These are phyloP conservation scores for Drosophila ercepeae DNA, from an alignment of 1,140 invertebrate species.

Conservation along the genomic window DNA sequence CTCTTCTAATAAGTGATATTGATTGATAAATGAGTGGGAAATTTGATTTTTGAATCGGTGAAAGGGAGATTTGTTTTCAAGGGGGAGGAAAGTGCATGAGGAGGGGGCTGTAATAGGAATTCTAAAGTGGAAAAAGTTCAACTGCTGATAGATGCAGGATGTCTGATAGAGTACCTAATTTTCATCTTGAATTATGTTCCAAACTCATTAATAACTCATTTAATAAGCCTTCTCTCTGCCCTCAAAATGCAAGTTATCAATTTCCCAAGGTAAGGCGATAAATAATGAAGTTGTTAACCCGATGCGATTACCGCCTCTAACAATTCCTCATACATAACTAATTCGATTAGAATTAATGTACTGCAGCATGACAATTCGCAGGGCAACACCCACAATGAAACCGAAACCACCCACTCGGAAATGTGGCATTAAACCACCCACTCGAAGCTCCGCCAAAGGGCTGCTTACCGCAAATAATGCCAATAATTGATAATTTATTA, in stretches of 20 bases:
- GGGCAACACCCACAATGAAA: slow-evolving; percentile 22
- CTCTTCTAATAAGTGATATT: slow-evolving; percentile 64
- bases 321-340: slow-evolving; percentile 57
- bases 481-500: slow-evolving; percentile 83
- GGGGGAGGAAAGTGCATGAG: background rate
- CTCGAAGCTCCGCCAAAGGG: slow-evolving; percentile 14
- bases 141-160: background rate
- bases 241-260: slow-evolving; percentile 20
- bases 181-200: background rate
- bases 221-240: slow-evolving; percentile 18
- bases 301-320: slow-evolving; percentile 36
- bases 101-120: background rate
- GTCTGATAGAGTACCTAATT: background rate
- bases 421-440: slow-evolving; percentile 25
- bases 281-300: slow-evolving; percentile 42
- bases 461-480: slow-evolving; percentile 57
- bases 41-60: slow-evolving; percentile 32
- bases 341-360: slow-evolving; percentile 59
- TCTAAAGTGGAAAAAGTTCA: background rate
- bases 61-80: background rate
- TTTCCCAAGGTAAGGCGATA: slow-evolving; percentile 26
- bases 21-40: slow-evolving; percentile 71
- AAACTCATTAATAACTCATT: slow-evolving; percentile 18
- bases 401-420: slow-evolving; percentile 21
- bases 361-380: slow-evolving; percentile 39